Percentiles rank a stretch among this genome's conserved stretches.
These are phyloP conservation scores for Drosophila mayri DNA, from an alignment of 1,140 invertebrate genomes.

Conservation along the genomic window DNA sequence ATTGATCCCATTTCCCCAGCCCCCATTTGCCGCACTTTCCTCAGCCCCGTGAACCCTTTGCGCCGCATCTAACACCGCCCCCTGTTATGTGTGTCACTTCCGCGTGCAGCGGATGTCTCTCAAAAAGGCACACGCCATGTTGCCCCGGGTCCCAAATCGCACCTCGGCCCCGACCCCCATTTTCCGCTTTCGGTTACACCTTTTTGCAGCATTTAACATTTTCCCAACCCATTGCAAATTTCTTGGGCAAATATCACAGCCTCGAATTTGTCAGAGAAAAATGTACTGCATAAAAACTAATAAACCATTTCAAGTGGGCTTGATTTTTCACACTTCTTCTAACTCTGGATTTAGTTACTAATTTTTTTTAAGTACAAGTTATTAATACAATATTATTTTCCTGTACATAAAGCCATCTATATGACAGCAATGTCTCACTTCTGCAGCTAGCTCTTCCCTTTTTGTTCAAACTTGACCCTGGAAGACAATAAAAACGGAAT, in stretches of 20 bases:
- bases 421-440: slow-evolving; percentile 18
- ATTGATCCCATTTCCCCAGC: slow-evolving; percentile 68
- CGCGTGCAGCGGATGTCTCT: slow-evolving; percentile 47
- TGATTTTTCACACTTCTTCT: background rate
- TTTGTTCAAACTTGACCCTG: slow-evolving; percentile 10
- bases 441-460: background rate
- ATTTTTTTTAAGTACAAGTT: background rate
- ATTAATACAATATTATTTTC: background rate
- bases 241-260: slow-evolving; percentile 40
- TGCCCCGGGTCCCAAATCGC: slow-evolving; percentile 25
- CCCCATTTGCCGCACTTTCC: slow-evolving; percentile 18
- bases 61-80: background rate
- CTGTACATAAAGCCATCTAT: background rate
- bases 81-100: slow-evolving; percentile 42
- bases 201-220: slow-evolving; percentile 32
- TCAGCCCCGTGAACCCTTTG: slow-evolving; percentile 8
- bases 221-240: slow-evolving; percentile 43
- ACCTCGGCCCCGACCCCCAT: background rate
- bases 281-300: background rate
- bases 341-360: too few relatives aligned
- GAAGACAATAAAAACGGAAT: slow-evolving; percentile 60
- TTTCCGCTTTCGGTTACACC: slow-evolving; percentile 9
- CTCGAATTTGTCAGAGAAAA: slow-evolving; percentile 8
- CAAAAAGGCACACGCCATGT: slow-evolving; percentile 39
- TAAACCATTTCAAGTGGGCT: background rate